Percentiles rank a stretch among this genome's conserved stretches.
phyloP scores from a whole-genome alignment of 2,797 vertebrate species.

The Tarsius wallacei region DNA sequence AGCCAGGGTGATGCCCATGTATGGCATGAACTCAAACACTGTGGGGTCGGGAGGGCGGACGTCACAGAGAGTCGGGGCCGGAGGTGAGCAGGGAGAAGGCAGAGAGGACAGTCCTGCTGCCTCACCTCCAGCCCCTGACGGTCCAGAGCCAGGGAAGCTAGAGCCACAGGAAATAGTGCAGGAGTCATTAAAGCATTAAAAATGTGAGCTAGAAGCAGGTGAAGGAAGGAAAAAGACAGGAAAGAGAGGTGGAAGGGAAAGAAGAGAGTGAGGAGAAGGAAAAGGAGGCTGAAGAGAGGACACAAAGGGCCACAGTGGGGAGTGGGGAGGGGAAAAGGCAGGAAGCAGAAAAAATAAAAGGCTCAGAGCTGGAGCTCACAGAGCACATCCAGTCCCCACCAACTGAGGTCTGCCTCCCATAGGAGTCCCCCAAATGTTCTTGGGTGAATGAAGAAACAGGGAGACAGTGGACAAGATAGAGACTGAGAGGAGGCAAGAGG shows the following conservation, averaged over 20 bases:
- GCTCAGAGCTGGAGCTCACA: neutral
- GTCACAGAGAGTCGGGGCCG: neutral
- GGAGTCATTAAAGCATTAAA: accelerated
- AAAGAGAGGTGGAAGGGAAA: neutral
- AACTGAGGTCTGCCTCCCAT: neutral
- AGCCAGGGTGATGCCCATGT: constrained; percentile 85
- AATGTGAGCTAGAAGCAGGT: accelerated
- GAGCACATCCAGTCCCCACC: accelerated
- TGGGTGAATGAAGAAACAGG: neutral
- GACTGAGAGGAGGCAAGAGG: neutral
- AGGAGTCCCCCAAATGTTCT: neutral
- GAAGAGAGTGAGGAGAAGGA: too few relatives aligned
- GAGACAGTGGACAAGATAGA: neutral
- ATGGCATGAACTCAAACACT: constrained; percentile 85
- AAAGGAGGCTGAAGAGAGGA: neutral
- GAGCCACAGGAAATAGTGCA: neutral
- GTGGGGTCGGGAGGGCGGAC: accelerated
- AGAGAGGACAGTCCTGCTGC: neutral
- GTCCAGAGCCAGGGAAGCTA: neutral
- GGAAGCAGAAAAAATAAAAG: neutral
- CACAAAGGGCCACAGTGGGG: neutral
- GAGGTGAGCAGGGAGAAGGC: neutral
- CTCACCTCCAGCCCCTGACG: accelerated
- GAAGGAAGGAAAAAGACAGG: neutral
- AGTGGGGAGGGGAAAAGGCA: neutral